Percentiles rank a stretch among this genome's conserved stretches.
These are phyloP conservation scores for Atherinomorus stipes DNA, from an alignment of 2,113 vertebrate genomes.

Conservation along the genomic window DNA sequence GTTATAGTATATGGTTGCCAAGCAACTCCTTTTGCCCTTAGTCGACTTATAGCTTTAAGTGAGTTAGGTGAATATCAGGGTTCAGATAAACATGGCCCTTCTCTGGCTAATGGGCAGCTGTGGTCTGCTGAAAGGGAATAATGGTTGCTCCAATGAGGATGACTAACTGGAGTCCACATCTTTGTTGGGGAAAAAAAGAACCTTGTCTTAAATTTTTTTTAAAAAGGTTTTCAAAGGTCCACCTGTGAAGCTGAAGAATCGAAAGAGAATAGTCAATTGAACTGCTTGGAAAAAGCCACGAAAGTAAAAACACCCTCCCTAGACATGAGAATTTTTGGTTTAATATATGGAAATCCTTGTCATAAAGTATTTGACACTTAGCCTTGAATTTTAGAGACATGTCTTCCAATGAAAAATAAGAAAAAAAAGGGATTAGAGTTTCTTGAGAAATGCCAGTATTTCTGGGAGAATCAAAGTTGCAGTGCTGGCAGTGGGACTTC, in stretches of 20 bases:
- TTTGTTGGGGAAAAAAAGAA: not conserved
- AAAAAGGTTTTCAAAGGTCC: too few species aligned
- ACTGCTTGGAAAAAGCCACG: not conserved
- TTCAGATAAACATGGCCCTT: constrained; percentile 27
- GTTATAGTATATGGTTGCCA: constrained; percentile 52
- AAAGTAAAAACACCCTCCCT: not conserved
- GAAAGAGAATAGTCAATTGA: not conserved
- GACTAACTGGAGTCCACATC: not conserved
- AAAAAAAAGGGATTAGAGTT: not conserved
- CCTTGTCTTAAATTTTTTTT: too few species aligned
- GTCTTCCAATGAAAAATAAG: not conserved
- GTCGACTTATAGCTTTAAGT: not conserved
- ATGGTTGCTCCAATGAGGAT: not conserved
- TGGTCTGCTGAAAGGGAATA: not conserved
- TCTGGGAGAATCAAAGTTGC: not conserved
- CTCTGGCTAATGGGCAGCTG: constrained; percentile 2
- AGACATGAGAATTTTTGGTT: not conserved
- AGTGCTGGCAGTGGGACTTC: not conserved
- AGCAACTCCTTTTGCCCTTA: constrained; percentile 59
- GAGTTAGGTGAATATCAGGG: constrained; percentile 10
- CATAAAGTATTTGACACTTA: not conserved
- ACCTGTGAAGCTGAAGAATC: not conserved
- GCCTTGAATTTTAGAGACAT: not conserved
- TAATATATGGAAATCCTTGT: not conserved
- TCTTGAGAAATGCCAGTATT: not conserved